Evolutionary conservation across 2,113 vertebrate species (phyloP), one percentile per base, ranked within the genome.

Genomic region (Gulo gulo): DNA sequence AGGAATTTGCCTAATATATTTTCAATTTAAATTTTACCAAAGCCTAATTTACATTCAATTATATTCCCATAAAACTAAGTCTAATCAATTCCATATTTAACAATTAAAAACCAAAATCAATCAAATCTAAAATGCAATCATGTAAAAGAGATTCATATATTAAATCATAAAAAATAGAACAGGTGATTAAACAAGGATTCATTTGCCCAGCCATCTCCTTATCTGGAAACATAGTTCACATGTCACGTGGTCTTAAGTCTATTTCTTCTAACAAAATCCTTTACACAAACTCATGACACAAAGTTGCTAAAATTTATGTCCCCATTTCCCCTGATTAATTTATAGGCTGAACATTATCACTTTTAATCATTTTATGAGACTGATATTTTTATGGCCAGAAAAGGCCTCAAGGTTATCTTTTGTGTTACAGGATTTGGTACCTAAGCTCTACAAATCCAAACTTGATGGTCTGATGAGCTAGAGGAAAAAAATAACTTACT

Each of bases 151-250:
- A 97, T 88, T 98, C 97, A 98, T 97, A 95, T 98, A 98, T 98
- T 98, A 97, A 97, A 96, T 98, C 97, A 98, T 98, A 98, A 98
- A 98, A 98, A 97, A 98, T 98, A 98, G 97, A 98, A 97, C 97
- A 98, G 98, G 97, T 98, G 97, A 98, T 98, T 98, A 98, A 98
- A 97, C 88, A 97, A 95, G 92, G 57, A 97, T 95, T 96, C 97
- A 98, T 98, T 96, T 96, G 55, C 88, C 92, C 92, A 95, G 82
- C 74, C 88, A 93, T 45, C 65, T 97, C 85, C 91, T 94, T 95
- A 61, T 97, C 95, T 74, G 39, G 80, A 96, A 94, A 85, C 55
- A 81, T 36, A 95, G 96, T 92, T 97, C 95, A 97, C 20, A 0
- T 4, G 52, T 96, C 97, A 96, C 6, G 0, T 96, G 94, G 65